These are phyloP conservation scores for Cerastis leucographa DNA, from an alignment of 2,888 invertebrate genomes.

Conservation along the genomic window DNA sequence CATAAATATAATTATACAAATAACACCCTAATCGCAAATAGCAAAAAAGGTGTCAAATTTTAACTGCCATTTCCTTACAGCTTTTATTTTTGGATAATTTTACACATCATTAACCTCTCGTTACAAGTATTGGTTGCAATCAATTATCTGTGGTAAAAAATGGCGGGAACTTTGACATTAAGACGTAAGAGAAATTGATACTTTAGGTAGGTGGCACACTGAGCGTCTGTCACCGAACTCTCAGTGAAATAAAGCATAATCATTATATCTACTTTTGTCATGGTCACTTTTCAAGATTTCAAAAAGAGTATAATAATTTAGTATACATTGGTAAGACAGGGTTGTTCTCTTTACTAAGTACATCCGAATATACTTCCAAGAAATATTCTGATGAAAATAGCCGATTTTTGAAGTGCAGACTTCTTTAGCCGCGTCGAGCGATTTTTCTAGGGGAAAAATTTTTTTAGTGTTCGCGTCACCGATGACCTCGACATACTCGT, in stretches of 20 bases:
- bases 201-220: slow-evolving; percentile 50
- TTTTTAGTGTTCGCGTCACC: no score
- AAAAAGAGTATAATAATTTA: not conserved
- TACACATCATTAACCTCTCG: slow-evolving; percentile 56
- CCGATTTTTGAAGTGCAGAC: no score
- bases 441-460: no score
- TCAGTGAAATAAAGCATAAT: no score
- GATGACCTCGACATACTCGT: no score
- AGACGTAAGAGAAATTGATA: slow-evolving; percentile 50
- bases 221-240: no score
- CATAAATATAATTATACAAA: not conserved
- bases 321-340: no score
- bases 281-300: not conserved
- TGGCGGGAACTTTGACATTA: slow-evolving; percentile 59
- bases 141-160: slow-evolving; percentile 64
- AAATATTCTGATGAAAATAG: not conserved
- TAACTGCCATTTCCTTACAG: slow-evolving; percentile 18
- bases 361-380: not conserved
- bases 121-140: slow-evolving; percentile 61
- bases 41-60: slow-evolving; percentile 45
- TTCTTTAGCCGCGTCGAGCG: no score
- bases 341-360: no score
- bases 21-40: not conserved
- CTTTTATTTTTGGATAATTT: slow-evolving; percentile 48
- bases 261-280: not conserved